Conservation (phyloP, 2,888 invertebrate species). For the Acleris cristana region DNA sequence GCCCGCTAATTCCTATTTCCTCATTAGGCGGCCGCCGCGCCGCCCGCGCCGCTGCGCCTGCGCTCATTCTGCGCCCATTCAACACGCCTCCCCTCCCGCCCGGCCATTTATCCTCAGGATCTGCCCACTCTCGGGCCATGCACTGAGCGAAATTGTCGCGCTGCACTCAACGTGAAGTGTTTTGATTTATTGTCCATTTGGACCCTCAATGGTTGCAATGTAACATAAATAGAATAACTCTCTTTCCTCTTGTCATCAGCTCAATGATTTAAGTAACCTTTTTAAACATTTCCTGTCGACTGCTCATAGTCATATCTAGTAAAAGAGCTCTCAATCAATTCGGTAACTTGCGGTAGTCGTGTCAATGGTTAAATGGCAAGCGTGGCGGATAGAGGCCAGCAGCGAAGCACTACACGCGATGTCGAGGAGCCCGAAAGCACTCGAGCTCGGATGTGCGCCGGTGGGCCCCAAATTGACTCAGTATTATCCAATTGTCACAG, state of each 20-base stretch:
- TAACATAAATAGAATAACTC: conserved; percentile 61
- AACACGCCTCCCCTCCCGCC: conserved; percentile 49
- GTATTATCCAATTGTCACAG: conserved; percentile 77
- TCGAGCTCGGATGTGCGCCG: conserved; percentile 70
- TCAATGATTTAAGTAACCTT: conserved; percentile 42
- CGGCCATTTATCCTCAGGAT: conserved; percentile 49
- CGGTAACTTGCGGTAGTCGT: not conserved
- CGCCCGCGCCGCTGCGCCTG: conserved; percentile 47
- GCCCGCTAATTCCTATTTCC: conserved; percentile 82
- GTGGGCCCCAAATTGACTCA: conserved; percentile 77
- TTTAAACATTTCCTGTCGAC: conserved; percentile 14
- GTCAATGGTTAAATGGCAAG: conserved; percentile 22
- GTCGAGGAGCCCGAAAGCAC: conserved; percentile 57
- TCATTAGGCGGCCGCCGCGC: conserved; percentile 72
- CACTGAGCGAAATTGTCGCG: conserved; percentile 66
- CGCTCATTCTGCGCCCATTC: conserved; percentile 63
- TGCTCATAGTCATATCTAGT: not conserved
- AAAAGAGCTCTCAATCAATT: not conserved
- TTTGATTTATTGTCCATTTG: conserved; percentile 80
- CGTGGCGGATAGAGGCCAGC: conserved; percentile 67
- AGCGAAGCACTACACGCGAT: conserved; percentile 47
- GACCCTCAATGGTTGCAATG: conserved; percentile 58
- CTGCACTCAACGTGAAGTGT: conserved; percentile 72
- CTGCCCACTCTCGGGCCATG: conserved; percentile 54
- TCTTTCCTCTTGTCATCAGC: conserved; percentile 43